Evolutionary conservation across 2,113 vertebrate species (phyloP).

Genomic region (sheep (Ovis aries)): DNA sequence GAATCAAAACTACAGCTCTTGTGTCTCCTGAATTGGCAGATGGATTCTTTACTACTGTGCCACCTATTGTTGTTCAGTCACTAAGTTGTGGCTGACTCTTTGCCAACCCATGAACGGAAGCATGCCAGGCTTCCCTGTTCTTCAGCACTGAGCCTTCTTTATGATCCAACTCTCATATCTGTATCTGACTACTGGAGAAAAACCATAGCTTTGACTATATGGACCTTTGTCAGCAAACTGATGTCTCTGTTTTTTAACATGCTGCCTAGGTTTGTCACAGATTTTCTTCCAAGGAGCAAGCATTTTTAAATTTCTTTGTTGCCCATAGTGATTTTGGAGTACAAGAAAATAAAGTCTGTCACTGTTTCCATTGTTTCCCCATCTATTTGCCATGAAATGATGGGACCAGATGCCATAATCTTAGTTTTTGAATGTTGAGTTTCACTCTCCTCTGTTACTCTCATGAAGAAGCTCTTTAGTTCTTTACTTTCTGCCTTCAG

Average conservation of each 20-base stretch:
- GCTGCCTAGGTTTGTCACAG: not conserved
- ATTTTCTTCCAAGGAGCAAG: not conserved
- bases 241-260: not conserved
- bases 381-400: not conserved
- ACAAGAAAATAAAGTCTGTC: not conserved
- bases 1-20: not conserved
- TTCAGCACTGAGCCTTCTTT: not conserved
- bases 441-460: not conserved
- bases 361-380: not conserved
- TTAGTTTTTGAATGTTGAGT: not conserved
- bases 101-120: accelerated
- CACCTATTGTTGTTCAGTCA: not conserved
- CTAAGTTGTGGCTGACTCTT: not conserved
- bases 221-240: not conserved
- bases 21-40: not conserved
- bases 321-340: not conserved
- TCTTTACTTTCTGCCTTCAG: not conserved
- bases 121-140: not conserved
- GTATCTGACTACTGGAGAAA: not conserved
- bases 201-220: not conserved
- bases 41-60: not conserved
- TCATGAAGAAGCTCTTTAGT: not conserved
- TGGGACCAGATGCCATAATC: not conserved
- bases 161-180: not conserved
- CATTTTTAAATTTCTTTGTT: not conserved